phyloP scores from a whole-genome alignment of 2,113 vertebrate species.

The Promerops cafer region DNA sequence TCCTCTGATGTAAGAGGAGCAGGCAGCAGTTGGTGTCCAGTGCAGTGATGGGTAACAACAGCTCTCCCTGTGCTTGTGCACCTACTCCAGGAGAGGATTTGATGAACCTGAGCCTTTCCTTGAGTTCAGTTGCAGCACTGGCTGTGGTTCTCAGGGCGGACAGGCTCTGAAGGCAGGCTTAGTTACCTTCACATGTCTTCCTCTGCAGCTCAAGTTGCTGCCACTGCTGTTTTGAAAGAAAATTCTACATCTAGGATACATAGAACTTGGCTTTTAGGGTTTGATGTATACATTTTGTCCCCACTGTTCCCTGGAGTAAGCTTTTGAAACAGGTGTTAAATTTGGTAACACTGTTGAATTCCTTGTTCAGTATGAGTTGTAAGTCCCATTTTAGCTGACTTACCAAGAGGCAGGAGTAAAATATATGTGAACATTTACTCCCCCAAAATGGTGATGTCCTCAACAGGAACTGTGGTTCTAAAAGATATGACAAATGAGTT shows the following conservation, averaged over 20 bases:
- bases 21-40: not conserved
- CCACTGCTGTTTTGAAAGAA: not conserved
- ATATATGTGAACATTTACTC: not conserved
- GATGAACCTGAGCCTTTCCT: not conserved
- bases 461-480: not conserved
- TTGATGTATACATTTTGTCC: not conserved
- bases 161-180: not conserved
- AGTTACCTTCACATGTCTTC: not conserved
- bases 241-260: not conserved
- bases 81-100: not conserved
- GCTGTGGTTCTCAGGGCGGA: not conserved
- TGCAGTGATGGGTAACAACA: not conserved
- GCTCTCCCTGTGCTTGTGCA: not conserved
- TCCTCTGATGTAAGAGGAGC: not conserved
- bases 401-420: not conserved
- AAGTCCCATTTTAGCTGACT: not conserved
- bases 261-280: not conserved
- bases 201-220: not conserved
- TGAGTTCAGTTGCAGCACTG: not conserved
- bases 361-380: not conserved
- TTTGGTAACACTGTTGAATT: not conserved
- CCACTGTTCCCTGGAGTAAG: not conserved
- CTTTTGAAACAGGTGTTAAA: not conserved
- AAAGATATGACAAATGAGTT: not conserved
- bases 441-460: not conserved